Evolutionary conservation across 2,113 vertebrate genomes (phyloP), one percentile per base, ranked within the genome.

Genomic region (Amphilophus citrinellus): DNA sequence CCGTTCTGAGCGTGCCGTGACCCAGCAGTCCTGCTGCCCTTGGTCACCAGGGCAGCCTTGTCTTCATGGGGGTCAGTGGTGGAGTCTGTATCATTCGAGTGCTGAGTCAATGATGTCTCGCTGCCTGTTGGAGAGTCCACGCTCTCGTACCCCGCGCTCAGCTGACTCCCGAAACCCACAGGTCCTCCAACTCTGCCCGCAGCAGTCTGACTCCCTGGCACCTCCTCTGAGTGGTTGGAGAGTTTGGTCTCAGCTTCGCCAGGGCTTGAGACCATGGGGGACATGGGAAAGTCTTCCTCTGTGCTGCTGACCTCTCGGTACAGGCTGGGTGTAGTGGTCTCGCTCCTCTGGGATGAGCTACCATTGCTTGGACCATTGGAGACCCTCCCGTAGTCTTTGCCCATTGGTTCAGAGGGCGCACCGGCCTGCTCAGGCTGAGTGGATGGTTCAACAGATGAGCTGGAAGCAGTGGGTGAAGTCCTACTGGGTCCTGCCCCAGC

Each of bases 61-160:
- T 99, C 97, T 95, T 99, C 98, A 76, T 97, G 98, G 94, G 97
- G 97, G 95, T 99, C 98, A 92, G 96, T 96, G 95, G 95, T 99
- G 96, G 98, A 99, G 98, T 99, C 98, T 95, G 98, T 99, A 95
- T 99, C 98, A 95, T 98, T 98, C 91, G 98, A 99, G 92, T 98
- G 98, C 96, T 98, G 98, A 95, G 98, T 98, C 95, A 99, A 96
- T 96, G 98, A 99, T 71, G 98, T 98, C 95, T 99, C 98, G 93
- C 98, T 99, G 95, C 98, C 98, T 88, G 98, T 99, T 71, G 98
- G 98, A 94, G 98, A 99, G 97, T 99, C 98, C 97, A 99, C 98
- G 88, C 98, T 99, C 97, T 99, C 98, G 89, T 99, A 99, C 92
- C 98, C 98, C 80, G 97, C 97, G 91, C 97, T 98, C 95, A 99